Base-by-base conservation (phyloP, 2,797 vertebrate genomes). In the Sebastes cheni region DNA sequence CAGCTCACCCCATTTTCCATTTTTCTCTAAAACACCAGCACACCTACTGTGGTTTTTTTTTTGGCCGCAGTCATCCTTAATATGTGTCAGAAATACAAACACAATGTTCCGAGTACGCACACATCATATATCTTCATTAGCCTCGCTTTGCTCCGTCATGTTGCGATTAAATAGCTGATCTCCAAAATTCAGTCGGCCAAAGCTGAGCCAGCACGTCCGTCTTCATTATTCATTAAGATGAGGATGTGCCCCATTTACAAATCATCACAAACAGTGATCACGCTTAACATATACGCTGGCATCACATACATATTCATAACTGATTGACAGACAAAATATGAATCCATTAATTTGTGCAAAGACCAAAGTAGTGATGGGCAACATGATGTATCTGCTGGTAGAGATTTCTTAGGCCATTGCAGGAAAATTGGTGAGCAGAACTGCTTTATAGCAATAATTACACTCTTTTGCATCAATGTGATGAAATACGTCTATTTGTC, bases 201-300 rank as follows among this genome's bases (percentile, higher is more conserved):
- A 64, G 74, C 81, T 32, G 76, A 71, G 77, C 55, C 71, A 65
- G 72, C 68, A 25, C 3, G 18, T 61, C 55, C 46, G 60, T 68
- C 81, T 90, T 81, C 81, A 90, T 93, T 88, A 91, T 89, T 92
- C 78, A 91, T 85, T 30, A 72, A 83, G 80, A 87, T 80, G 75
- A 87, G 84, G 72, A 85, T 80, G 75, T 90, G 90, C 10, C 88
- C 87, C 79, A 87, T 93, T 92, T 93, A 79, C 60, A 87, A 76
- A 86, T 81, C 75, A 59, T 66, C 71, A 67, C 62, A 88, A 88
- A 70, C 80, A 50, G 39, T 34, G 36, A 39, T 36, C 61, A 18
- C 34, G 52, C 59, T 60, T 18, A 25, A 75, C 34, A 68, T 61
- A 52, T 25, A 32, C 7, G 8, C 39, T 39, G 46, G 4, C 27